Base-by-base conservation (phyloP, 2,888 invertebrate genomes). In the Coenonympha glycerion region DNA sequence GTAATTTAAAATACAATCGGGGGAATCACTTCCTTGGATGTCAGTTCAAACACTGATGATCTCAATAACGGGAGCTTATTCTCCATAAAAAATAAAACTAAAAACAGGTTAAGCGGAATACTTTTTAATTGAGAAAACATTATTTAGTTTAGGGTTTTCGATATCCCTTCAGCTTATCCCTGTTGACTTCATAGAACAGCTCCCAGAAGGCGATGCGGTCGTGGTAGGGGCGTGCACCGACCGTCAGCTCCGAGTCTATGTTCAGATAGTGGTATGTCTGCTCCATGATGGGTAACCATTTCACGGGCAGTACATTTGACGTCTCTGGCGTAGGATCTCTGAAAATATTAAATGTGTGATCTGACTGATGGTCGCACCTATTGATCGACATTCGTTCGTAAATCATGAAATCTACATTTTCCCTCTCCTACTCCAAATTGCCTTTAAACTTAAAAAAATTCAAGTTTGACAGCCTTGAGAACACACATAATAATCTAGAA, bases 131-230 rank as follows among this genome's bases (percentile, higher is more conserved):
- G 28, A 28, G 11, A 3, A 11, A 0, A 3, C 5, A 30, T 9
- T 18, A 6, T 6, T 9, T 36, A 36, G 21, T 36, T 36, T 6
- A n/a, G n/a, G n/a, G n/a, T n/a, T 11, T 19, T 2, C 11, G 19
- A 3, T 36, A 36, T 19, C 39, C 39, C 15, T 39, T 39, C 5
- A 39, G 24, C 4, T 22, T 22, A 22, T 15, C 8, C 15, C 22
- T 6, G 18, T 73, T 71, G 6, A 46, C 47, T 30, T 60, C 62
- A 26, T 60, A 71, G 52, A 78, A 70, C 2, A 76, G 51, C 46
- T 76, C 71, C 71, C 71, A 73, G 51, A 76, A 76, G 0, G 69
- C 54, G 57, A 70, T 62, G 19, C 76, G 63, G 3, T 61, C 56
- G 18, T 63, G 40, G 39, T 65, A 65, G 0, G 73, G 72, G 15